Percentiles rank a stretch among this genome's conserved stretches.
These are phyloP conservation scores for Gymnocypris eckloni DNA, from an alignment of 2,797 vertebrate genomes.

Conservation along the genomic window DNA sequence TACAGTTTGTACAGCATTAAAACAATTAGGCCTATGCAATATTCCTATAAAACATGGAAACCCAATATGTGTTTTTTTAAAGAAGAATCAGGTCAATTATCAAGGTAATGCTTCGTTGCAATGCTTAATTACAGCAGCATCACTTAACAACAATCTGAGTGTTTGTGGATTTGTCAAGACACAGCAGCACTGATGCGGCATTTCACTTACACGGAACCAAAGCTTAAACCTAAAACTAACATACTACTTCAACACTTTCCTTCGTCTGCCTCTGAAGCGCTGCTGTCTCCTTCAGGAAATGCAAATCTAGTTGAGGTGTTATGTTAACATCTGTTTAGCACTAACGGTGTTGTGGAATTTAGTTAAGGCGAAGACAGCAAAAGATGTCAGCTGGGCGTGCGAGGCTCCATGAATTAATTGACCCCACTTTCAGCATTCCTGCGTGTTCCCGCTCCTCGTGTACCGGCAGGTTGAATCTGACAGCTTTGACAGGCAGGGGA, in stretches of 20 bases:
- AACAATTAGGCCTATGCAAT: background rate
- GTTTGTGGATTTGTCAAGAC: background rate
- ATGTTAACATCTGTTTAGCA: constrained; percentile 27
- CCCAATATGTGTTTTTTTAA: no score
- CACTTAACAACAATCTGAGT: background rate
- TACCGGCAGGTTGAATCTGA: constrained; percentile 70
- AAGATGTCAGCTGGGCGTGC: constrained; percentile 3
- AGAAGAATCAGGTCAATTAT: background rate
- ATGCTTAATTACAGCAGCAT: background rate
- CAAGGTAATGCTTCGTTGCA: background rate
- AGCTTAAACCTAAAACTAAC: constrained; percentile 12
- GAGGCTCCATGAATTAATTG: constrained; percentile 18
- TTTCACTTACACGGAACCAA: background rate
- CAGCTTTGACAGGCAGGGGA: constrained; percentile 79
- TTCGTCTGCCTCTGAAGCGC: background rate
- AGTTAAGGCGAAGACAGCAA: constrained; percentile 8
- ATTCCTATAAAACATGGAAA: background rate
- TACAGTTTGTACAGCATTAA: background rate
- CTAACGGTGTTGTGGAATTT: background rate
- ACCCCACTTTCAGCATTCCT: constrained; percentile 18
- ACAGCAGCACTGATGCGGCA: background rate
- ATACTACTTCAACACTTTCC: background rate
- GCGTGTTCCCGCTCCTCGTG: background rate
- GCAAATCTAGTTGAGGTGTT: background rate
- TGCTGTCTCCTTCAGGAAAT: constrained; percentile 11